Conservation (phyloP, 2,888 invertebrate species). For the Diarsia rubi region DNA sequence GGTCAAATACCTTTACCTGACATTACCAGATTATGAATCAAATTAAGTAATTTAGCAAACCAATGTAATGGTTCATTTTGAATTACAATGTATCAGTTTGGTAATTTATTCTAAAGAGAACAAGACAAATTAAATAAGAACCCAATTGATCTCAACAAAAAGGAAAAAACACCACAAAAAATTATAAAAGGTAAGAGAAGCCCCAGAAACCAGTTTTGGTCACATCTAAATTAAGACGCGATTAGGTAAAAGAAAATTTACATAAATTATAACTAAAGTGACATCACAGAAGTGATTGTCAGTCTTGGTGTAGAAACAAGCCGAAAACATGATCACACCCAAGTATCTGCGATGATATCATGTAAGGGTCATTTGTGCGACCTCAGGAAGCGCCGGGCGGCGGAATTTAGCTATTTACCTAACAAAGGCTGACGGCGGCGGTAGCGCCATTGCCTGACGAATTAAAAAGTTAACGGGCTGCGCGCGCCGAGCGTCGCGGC, state of each 20-base stretch:
- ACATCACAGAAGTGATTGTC: conserved; percentile 64
- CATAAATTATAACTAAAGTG: conserved; percentile 67
- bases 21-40: neutral
- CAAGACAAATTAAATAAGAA: conserved; percentile 9
- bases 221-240: conserved; percentile 67
- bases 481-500: conserved; percentile 84
- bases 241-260: conserved; percentile 69
- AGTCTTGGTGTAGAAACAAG: conserved; percentile 50
- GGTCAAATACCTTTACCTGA: neutral
- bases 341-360: conserved; percentile 65
- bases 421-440: conserved; percentile 81
- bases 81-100: neutral
- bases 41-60: neutral
- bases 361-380: conserved; percentile 57
- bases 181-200: conserved; percentile 61
- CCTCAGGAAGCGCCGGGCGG: conserved; percentile 69
- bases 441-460: conserved; percentile 83
- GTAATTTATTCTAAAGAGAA: conserved; percentile 8
- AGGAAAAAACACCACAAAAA: conserved; percentile 37
- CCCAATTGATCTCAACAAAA: conserved; percentile 10
- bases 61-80: neutral
- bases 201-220: conserved; percentile 59
- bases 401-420: conserved; percentile 74
- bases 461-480: conserved; percentile 89
- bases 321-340: conserved; percentile 55